Conservation (phyloP, 2,113 vertebrate genomes). For the Melozone crissalis region DNA sequence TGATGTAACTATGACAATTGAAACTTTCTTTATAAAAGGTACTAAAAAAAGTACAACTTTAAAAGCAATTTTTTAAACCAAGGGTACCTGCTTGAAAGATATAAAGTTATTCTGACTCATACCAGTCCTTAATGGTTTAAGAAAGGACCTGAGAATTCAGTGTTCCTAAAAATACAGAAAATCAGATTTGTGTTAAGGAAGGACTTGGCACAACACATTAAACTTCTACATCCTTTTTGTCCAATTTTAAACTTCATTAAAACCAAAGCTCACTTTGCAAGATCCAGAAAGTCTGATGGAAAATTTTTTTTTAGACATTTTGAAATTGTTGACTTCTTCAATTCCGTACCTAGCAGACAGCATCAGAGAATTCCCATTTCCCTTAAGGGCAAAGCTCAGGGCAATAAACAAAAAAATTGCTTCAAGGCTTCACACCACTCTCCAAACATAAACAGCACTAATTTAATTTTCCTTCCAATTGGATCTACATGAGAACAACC, state of each 20-base stretch:
- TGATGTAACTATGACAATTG: neutral
- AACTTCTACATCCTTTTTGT: neutral
- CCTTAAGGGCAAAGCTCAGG: neutral
- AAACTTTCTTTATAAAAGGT: neutral
- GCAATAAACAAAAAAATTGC: neutral
- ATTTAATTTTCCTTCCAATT: slow-evolving; percentile 22
- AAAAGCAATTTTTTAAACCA: neutral
- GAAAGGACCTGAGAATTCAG: neutral
- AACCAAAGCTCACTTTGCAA: neutral
- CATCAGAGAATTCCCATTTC: neutral
- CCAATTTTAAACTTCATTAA: neutral
- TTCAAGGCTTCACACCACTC: neutral
- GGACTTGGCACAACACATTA: neutral
- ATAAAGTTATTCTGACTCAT: neutral
- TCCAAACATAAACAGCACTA: slow-evolving; percentile 4
- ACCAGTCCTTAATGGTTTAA: neutral
- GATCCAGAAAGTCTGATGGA: neutral
- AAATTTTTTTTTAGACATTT: neutral
- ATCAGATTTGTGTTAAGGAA: neutral
- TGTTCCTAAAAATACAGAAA: neutral
- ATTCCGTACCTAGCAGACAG: neutral
- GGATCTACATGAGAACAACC: neutral
- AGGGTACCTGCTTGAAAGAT: neutral
- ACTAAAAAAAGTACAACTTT: neutral
- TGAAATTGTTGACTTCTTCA: neutral